Evolutionary conservation across 2,797 vertebrate species (phyloP), one percentile per base, ranked within the genome.

Genomic region (Bradypodion pumilum): DNA sequence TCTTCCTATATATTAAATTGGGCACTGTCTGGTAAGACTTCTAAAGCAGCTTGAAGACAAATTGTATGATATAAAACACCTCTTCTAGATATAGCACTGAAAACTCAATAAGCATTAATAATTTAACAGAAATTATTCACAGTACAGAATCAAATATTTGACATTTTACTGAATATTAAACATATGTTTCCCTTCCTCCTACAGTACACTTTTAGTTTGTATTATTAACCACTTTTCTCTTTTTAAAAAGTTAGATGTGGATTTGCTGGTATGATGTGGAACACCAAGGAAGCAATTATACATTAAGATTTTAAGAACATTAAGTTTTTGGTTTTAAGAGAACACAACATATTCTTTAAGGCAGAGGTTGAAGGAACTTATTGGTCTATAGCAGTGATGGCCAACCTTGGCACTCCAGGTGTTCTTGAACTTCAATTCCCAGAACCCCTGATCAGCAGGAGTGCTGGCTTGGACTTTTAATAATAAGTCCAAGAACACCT

Each of bases 161-260:
- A n/a, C 12, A 65, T 37, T 70, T 84, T 42, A 60, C 21, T 69
- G 27, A 84, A 65, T 73, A 73, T n/a, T 84, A 52, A 78, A 63
- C 15, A 63, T 73, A 40, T 44, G 35, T 40, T 52, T 79, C 68
- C 32, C 73, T 84, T 27, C 75, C 44, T 40, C 13, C 21, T 23
- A 37, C 46, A 40, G 19, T 73, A 65, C 73, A 46, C 27, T 10
- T 25, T 74, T 44, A 63, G 52, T 19, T 32, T 40, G 46, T 59
- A 59, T 79, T 74, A 73, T 52, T 79, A 62, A 46, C 42, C 78
- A 29, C 10, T 56, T 2, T 4, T 3, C 7, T 4, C 32, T 52
- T 25, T 66, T 27, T 15, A 66, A 23, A 19, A 37, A 69, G 46
- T 80, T 52, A 4, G 29, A 21, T 23, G 25, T 56, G 13, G 70